phyloP scores from a whole-genome alignment of 2,888 invertebrate species.

The Agrypnus murinus region DNA sequence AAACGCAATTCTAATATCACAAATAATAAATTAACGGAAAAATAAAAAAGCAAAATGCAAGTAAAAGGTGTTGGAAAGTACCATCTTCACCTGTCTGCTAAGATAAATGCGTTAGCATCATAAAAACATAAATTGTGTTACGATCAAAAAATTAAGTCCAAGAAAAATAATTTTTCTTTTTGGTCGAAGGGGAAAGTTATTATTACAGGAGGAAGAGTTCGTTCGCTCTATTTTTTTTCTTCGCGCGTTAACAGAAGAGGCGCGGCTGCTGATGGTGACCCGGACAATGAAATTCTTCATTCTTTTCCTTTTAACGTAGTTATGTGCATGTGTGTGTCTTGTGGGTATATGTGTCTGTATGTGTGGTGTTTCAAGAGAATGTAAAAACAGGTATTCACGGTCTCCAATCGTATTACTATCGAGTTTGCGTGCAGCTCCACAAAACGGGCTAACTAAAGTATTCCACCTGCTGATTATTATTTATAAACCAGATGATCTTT shows the following conservation, averaged over 20 bases:
- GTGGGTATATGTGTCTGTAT: constrained; percentile 47
- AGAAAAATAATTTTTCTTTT: no score
- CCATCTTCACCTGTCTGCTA: background rate
- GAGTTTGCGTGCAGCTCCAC: constrained; percentile 42
- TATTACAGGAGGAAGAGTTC: constrained; percentile 41
- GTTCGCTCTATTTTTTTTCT: constrained; percentile 45
- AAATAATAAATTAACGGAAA: background rate
- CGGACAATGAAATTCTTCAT: constrained; percentile 45
- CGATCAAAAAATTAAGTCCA: background rate
- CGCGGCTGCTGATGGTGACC: constrained; percentile 33
- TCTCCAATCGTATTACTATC: constrained; percentile 54
- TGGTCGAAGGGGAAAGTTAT: constrained; percentile 53
- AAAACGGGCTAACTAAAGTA: constrained; percentile 35
- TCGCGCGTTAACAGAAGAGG: constrained; percentile 38
- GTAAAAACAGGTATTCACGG: constrained; percentile 64
- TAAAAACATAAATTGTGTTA: constrained; percentile 1
- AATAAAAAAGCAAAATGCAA: background rate
- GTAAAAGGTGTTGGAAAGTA: constrained; percentile 15
- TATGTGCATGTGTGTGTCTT: constrained; percentile 40
- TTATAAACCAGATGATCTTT: constrained; percentile 18
- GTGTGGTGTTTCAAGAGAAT: constrained; percentile 56
- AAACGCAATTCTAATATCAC: background rate
- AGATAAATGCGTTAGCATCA: background rate
- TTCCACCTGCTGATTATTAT: constrained; percentile 43
- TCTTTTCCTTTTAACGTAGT: constrained; percentile 49